Conservation (phyloP, 1,140 invertebrate genomes). For the Melipona quadrifasciata region DNA sequence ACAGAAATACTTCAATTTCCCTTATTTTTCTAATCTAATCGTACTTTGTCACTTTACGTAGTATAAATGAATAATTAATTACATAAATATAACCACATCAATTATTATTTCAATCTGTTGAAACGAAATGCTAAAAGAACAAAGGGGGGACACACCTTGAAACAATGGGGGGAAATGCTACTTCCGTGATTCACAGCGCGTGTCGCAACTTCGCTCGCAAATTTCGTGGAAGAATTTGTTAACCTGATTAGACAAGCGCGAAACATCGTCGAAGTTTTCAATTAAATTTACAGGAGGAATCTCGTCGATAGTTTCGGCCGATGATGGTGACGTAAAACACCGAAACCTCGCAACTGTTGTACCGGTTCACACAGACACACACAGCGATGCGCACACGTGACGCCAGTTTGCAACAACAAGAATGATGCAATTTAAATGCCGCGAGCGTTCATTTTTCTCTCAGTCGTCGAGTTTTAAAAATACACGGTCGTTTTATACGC, state of each 20-base stretch:
- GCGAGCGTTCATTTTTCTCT: background rate
- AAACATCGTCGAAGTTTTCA: slow-evolving; percentile 2
- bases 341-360: background rate
- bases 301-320: background rate
- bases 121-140: background rate
- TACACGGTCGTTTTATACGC: background rate
- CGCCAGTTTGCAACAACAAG: background rate
- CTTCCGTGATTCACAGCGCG: background rate
- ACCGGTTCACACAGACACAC: background rate
- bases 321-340: slow-evolving; percentile 20
- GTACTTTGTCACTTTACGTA: too few relatives aligned
- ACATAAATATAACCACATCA: too few relatives aligned
- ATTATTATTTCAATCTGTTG: too few relatives aligned
- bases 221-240: slow-evolving; percentile 6
- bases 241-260: slow-evolving; percentile 1
- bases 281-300: slow-evolving; percentile 30
- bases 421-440: background rate
- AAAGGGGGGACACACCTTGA: background rate
- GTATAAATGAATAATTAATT: too few relatives aligned
- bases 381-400: background rate
- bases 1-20: too few relatives aligned
- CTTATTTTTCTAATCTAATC: too few relatives aligned
- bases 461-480: background rate
- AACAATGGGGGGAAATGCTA: background rate
- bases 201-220: background rate